Evolutionary conservation across 2,113 vertebrate genomes (phyloP), one percentile per base, ranked within the genome.

Genomic region (Bothrops jararaca): DNA sequence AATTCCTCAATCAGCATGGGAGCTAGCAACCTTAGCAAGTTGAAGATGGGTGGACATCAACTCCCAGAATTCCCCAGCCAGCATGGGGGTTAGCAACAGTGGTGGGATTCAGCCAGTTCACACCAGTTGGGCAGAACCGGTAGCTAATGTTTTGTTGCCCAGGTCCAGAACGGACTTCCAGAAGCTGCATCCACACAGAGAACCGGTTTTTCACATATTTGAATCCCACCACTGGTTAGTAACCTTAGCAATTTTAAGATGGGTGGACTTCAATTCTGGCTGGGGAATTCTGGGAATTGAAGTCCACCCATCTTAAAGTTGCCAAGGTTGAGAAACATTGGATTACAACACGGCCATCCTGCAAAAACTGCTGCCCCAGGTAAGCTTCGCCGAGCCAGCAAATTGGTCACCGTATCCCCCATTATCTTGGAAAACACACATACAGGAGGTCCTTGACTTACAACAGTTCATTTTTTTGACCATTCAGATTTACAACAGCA

Each of bases 11-110:
- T 26, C 60, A 64, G 3, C 8, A 11, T 29, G 60, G 60, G 4
- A 5, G 26, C n/a, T n/a, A n/a, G 26, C 26, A 64, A 64, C 0
- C 26, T 5, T 64, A 13, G 1, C 0, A n/a, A 13, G 26, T n/a
- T 29, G 60, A n/a, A 64, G 29, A 5, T 5, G 29, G 11, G 24
- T 1, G 3, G 24, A 60, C 9, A 1, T 60, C 58, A 60, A 29
- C 9, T 3, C 58, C 58, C 58, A 60, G 24, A 60, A 60, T 29
- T 60, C 24, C 9, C 58, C 58, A 60, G 1, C 58, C 3, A 60
- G 3, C 24, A 29, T 12, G 58, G 58, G 8, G 10, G 24, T 1
- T 60, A 60, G 24, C 58, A 60, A 60, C 48, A 50, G 48, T 50
- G 48, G 48, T 50, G 8, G 48, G 48, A 50, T 50, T 50, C 48